Evolutionary conservation across 2,888 invertebrate species (phyloP).

Genomic region (Drosophila peninsularis): DNA sequence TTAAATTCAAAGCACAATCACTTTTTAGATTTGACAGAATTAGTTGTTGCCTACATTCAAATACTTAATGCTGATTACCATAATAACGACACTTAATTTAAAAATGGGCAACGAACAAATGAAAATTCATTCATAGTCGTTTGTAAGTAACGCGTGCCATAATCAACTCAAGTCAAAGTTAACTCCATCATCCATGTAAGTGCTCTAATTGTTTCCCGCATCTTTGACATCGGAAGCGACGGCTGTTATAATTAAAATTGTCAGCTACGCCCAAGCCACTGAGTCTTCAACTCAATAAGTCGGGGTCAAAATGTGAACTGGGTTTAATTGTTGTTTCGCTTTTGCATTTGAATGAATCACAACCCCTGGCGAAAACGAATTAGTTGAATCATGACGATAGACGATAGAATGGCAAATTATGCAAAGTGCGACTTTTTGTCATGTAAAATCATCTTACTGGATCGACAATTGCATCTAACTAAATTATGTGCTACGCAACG

Average conservation of each 20-base stretch:
- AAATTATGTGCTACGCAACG: conserved; percentile 17
- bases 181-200: conserved; percentile 55
- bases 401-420: conserved; percentile 63
- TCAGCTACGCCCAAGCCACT: conserved; percentile 69
- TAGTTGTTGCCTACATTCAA: neutral
- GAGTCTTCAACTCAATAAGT: conserved; percentile 60
- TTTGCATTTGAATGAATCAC: conserved; percentile 63
- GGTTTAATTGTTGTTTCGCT: conserved; percentile 65
- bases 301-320: conserved; percentile 73
- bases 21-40: neutral
- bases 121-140: conserved; percentile 10
- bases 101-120: conserved; percentile 25
- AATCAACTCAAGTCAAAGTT: conserved; percentile 30
- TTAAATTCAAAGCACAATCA: neutral
- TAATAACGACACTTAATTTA: conserved; percentile 28
- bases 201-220: conserved; percentile 77
- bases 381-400: conserved; percentile 28
- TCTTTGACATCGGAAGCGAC: conserved; percentile 78
- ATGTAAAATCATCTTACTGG: conserved; percentile 54
- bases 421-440: conserved; percentile 64
- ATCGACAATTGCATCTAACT: conserved; percentile 29
- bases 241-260: conserved; percentile 69
- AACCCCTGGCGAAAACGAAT: conserved; percentile 27
- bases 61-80: conserved; percentile 8
- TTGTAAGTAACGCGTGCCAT: conserved; percentile 47